Percentiles rank a stretch among this genome's conserved stretches.
phyloP scores from a whole-genome alignment of 2,113 vertebrate genomes.

The Trogon surrucura region DNA sequence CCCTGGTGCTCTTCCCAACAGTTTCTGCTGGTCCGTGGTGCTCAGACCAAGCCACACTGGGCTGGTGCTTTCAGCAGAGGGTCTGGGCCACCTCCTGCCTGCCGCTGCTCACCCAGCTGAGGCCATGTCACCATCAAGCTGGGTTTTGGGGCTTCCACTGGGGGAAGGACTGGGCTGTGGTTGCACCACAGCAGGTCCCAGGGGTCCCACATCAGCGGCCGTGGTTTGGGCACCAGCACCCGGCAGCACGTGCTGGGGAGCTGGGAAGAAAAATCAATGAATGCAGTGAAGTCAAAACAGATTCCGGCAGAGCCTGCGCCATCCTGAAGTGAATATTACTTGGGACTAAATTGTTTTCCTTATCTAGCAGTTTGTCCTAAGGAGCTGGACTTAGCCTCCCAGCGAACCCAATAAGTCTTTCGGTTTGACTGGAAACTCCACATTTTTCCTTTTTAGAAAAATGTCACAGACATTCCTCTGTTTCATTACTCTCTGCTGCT shows the following conservation, averaged over 20 bases:
- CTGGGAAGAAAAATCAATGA: conserved; percentile 46
- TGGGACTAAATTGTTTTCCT: conserved; percentile 64
- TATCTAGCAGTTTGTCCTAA: conserved; percentile 68
- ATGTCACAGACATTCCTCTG: conserved; percentile 76
- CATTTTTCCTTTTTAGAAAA: conserved; percentile 83
- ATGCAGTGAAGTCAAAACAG: conserved; percentile 39
- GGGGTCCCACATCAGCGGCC: fast-evolving
- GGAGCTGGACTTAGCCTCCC: conserved; percentile 70
- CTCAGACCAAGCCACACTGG: fast-evolving
- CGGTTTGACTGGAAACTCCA: conserved; percentile 75
- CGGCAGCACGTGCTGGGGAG: not conserved
- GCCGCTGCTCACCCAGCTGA: not conserved
- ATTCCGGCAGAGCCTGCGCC: not conserved
- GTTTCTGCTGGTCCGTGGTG: fast-evolving
- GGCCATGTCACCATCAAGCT: fast-evolving
- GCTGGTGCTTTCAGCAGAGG: not conserved
- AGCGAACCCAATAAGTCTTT: conserved; percentile 78
- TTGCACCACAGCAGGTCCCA: fast-evolving
- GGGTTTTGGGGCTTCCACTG: not conserved
- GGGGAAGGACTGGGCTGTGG: fast-evolving
- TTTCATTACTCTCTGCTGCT: conserved; percentile 73
- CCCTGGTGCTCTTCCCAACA: fast-evolving
- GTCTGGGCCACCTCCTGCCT: not conserved
- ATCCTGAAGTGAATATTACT: conserved; percentile 53
- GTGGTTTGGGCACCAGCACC: fast-evolving